A percentile compares a stretch with the other conserved stretches of the same genome.
Evolutionary conservation across 2,888 invertebrate genomes (phyloP).

Genomic region (Zhengitettix transpicula): DNA sequence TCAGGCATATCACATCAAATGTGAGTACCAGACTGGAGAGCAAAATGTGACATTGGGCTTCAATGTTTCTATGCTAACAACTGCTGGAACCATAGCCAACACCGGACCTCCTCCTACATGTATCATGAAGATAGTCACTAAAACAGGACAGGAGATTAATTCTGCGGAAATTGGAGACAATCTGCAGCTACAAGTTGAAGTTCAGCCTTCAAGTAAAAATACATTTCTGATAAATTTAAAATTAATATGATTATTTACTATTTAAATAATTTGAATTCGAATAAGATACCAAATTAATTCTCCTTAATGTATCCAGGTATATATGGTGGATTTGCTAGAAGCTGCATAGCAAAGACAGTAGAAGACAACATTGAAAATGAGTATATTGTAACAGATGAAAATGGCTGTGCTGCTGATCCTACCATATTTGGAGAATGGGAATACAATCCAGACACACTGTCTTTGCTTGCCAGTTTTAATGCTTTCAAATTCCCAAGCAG

Average conservation of each 20-base stretch:
- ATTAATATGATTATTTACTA: too few relatives aligned
- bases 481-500: slow-evolving; percentile 92
- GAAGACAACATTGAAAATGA: slow-evolving; percentile 78
- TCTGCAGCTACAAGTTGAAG: slow-evolving; percentile 69
- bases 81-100: slow-evolving; percentile 87
- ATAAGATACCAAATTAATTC: too few relatives aligned
- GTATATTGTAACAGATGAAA: slow-evolving; percentile 82
- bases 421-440: slow-evolving; percentile 90
- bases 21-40: slow-evolving; percentile 86
- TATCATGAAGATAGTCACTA: slow-evolving; percentile 77
- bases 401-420: slow-evolving; percentile 85
- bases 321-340: slow-evolving; percentile 85
- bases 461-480: slow-evolving; percentile 74
- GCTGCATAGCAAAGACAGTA: slow-evolving; percentile 84
- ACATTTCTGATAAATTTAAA: too few relatives aligned
- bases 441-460: slow-evolving; percentile 69
- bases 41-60: slow-evolving; percentile 84
- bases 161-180: slow-evolving; percentile 87
- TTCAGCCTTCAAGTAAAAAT: slow-evolving; percentile 44
- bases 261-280: too few relatives aligned
- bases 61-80: slow-evolving; percentile 89
- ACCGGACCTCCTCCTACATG: slow-evolving; percentile 89
- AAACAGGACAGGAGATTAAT: slow-evolving; percentile 72
- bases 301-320: slow-evolving; percentile 38
- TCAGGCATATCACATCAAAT: slow-evolving; percentile 90